Evolutionary conservation across 2,797 vertebrate species (phyloP).

Genomic region (Remorina albescens): DNA sequence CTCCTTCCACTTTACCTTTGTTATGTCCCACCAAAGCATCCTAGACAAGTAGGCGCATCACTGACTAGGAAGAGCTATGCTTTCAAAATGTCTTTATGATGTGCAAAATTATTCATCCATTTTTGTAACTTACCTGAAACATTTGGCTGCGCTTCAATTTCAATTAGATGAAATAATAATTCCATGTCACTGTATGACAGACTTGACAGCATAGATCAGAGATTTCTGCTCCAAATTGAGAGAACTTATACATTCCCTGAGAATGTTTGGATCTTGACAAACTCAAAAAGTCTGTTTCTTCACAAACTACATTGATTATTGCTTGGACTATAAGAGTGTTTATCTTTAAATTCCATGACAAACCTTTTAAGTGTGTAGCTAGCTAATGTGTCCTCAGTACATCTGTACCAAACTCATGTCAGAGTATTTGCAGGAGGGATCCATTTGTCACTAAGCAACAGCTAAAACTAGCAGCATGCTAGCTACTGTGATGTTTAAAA

Average conservation of each 20-base stretch:
- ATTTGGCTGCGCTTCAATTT: neutral
- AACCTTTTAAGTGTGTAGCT: slow-evolving; percentile 51
- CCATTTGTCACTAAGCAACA: slow-evolving; percentile 80
- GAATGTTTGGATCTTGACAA: slow-evolving; percentile 27
- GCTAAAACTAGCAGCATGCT: slow-evolving; percentile 68
- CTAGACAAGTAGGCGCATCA: neutral
- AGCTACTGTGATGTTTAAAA: slow-evolving; percentile 56
- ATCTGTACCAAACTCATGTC: slow-evolving; percentile 68
- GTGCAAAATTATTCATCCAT: neutral
- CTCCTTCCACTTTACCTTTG: too few species aligned
- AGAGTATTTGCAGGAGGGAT: slow-evolving; percentile 75
- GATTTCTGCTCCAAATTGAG: neutral
- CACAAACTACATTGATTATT: slow-evolving; percentile 32
- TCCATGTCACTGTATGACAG: neutral
- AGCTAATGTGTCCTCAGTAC: slow-evolving; percentile 63
- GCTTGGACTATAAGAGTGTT: slow-evolving; percentile 25
- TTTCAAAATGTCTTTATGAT: neutral
- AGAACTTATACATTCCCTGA: slow-evolving; percentile 9
- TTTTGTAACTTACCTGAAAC: neutral
- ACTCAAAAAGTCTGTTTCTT: slow-evolving; percentile 25
- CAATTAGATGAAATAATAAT: neutral
- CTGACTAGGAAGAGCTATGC: neutral
- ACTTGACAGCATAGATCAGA: neutral
- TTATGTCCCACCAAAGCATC: neutral
- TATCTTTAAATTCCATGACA: slow-evolving; percentile 45